Evolutionary conservation across 2,888 invertebrate species (phyloP).

Genomic region (Drosophila neutralis): DNA sequence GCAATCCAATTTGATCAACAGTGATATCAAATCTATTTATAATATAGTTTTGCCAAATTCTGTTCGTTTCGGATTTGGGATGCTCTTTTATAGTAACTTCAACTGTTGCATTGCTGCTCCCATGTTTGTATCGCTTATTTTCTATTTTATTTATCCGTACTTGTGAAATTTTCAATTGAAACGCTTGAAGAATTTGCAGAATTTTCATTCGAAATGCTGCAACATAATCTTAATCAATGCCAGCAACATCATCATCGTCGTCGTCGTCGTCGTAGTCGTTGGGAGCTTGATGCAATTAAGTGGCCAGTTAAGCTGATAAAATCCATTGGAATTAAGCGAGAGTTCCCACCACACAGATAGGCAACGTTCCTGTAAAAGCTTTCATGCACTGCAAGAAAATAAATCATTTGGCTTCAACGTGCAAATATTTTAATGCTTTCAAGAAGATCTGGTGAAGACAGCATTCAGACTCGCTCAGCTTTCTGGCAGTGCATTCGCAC

Average conservation of each 20-base stretch:
- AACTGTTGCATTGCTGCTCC: conserved; percentile 1
- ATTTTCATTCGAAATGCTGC: conserved; percentile 26
- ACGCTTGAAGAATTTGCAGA: conserved; percentile 18
- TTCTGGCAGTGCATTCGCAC: conserved; percentile 21
- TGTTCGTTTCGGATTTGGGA: background rate
- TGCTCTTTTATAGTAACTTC: background rate
- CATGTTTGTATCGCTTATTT: background rate
- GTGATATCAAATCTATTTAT: background rate
- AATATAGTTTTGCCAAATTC: too few species aligned
- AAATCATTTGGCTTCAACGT: background rate
- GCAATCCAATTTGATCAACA: background rate
- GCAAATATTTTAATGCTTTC: background rate
- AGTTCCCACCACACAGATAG: background rate
- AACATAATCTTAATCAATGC: conserved; percentile 41
- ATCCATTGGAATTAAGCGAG: background rate
- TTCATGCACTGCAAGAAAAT: background rate
- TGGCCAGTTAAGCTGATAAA: conserved; percentile 3
- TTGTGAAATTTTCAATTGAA: conserved; percentile 44
- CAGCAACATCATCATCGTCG: conserved; percentile 1
- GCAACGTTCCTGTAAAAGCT: background rate
- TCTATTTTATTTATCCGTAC: background rate
- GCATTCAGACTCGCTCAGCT: background rate
- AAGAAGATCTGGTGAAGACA: background rate
- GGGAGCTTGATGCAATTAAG: conserved; percentile 47
- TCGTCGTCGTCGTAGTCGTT: background rate